Percentiles rank a stretch among this genome's conserved stretches.
phyloP scores from a whole-genome alignment of 2,888 invertebrate species.

The Cyrtodaria siliqua region DNA sequence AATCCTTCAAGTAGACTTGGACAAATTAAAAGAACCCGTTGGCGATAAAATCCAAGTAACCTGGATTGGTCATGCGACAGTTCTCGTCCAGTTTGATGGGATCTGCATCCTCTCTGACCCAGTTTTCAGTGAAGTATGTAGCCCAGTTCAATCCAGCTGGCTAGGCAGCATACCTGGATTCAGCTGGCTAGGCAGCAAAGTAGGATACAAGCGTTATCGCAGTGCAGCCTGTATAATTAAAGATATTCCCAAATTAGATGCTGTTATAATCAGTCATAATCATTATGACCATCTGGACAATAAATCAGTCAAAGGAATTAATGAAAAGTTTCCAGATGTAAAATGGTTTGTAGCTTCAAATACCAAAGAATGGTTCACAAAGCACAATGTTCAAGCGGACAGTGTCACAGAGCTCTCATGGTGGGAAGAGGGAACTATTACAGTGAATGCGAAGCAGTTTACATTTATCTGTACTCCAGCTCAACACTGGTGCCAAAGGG shows the following conservation, averaged over 20 bases:
- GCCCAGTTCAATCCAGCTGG: slow-evolving; percentile 71
- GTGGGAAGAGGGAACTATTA: slow-evolving; percentile 44
- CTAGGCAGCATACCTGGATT: too few species aligned
- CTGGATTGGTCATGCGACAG: slow-evolving; percentile 87
- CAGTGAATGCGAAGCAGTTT: slow-evolving; percentile 10
- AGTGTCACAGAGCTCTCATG: slow-evolving; percentile 58
- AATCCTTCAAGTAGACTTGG: slow-evolving; percentile 71
- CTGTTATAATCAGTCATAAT: slow-evolving; percentile 87
- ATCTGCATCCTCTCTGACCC: slow-evolving; percentile 86
- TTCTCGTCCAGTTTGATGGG: slow-evolving; percentile 86
- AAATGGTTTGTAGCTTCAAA: slow-evolving; percentile 79
- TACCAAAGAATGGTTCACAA: slow-evolving; percentile 80
- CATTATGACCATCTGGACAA: slow-evolving; percentile 87
- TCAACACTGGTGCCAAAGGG: slow-evolving; percentile 87
- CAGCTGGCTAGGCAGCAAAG: too few species aligned
- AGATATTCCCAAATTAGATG: slow-evolving; percentile 86
- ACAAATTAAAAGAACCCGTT: slow-evolving; percentile 56
- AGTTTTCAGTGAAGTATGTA: slow-evolving; percentile 85
- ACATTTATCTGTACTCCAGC: slow-evolving; percentile 86
- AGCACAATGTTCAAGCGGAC: slow-evolving; percentile 69
- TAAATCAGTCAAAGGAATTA: slow-evolving; percentile 75
- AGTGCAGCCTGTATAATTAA: slow-evolving; percentile 76
- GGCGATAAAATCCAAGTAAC: slow-evolving; percentile 77
- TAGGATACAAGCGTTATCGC: slow-evolving; percentile 85
- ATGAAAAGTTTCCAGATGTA: slow-evolving; percentile 48